phyloP scores from a whole-genome alignment of 2,888 invertebrate species.

The Caenorhabditis sp. region DNA sequence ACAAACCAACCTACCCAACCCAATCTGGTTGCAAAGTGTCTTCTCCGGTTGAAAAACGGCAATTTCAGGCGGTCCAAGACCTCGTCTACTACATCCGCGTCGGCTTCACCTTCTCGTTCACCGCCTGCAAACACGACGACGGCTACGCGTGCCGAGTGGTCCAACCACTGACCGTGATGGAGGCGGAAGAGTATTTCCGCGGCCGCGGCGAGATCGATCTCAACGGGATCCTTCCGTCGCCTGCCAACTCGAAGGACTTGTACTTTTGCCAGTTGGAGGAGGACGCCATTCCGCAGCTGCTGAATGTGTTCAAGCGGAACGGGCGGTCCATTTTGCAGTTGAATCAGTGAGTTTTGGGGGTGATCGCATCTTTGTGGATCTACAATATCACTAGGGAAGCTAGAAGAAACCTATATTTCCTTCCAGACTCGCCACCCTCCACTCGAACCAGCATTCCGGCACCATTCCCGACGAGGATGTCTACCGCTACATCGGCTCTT shows the following conservation, averaged over 20 bases:
- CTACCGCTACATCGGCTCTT: slow-evolving; percentile 77
- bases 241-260: slow-evolving; percentile 60
- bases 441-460: slow-evolving; percentile 77
- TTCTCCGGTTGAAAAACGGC: too few relatives aligned
- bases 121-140: slow-evolving; percentile 64
- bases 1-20: too few relatives aligned
- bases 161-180: slow-evolving; percentile 71
- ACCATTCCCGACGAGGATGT: slow-evolving; percentile 76
- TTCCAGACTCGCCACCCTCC: slow-evolving; percentile 64
- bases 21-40: too few relatives aligned
- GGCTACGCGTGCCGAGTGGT: slow-evolving; percentile 76
- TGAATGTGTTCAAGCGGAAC: slow-evolving; percentile 74
- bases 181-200: slow-evolving; percentile 63
- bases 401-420: neutral
- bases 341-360: slow-evolving; percentile 65
- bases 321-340: slow-evolving; percentile 71
- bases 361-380: too few relatives aligned
- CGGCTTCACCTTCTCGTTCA: slow-evolving; percentile 76
- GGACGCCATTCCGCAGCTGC: slow-evolving; percentile 71
- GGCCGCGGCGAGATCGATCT: slow-evolving; percentile 63
- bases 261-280: slow-evolving; percentile 62
- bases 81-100: slow-evolving; percentile 76
- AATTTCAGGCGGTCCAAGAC: slow-evolving; percentile 74
- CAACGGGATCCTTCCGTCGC: slow-evolving; percentile 57
- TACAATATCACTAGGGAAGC: too few relatives aligned